Percentiles rank a stretch among this genome's conserved stretches.
Evolutionary conservation across 1,140 invertebrate genomes (phyloP).

Genomic region (Gonioctena quinquepunctata): DNA sequence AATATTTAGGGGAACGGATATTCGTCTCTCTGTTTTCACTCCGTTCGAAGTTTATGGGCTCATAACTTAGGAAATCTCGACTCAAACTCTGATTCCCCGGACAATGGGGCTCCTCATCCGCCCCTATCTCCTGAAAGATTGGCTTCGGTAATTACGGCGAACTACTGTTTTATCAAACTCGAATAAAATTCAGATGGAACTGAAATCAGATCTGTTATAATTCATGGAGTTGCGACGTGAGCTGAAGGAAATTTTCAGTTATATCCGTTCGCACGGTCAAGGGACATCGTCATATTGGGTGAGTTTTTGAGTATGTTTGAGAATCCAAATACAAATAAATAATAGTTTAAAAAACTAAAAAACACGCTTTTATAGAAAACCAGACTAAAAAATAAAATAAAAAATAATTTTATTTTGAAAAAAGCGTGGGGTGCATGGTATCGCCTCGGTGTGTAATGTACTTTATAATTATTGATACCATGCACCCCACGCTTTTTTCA

Average conservation of each 20-base stretch:
- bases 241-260: not conserved
- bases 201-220: slow-evolving; percentile 16
- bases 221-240: slow-evolving; percentile 2
- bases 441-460: no score
- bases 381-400: no score
- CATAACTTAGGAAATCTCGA: slow-evolving; percentile 37
- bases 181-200: slow-evolving; percentile 15
- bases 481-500: no score
- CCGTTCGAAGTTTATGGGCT: slow-evolving; percentile 29
- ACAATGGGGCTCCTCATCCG: slow-evolving; percentile 28
- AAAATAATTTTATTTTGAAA: no score
- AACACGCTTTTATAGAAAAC: no score
- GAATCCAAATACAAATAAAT: no score
- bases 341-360: no score
- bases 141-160: slow-evolving; percentile 29
- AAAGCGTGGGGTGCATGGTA: no score
- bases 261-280: no score
- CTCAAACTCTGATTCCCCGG: slow-evolving; percentile 33
- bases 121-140: slow-evolving; percentile 26
- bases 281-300: no score
- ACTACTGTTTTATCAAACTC: slow-evolving; percentile 23
- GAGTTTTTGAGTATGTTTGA: no score
- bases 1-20: slow-evolving; percentile 32
- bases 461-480: no score
- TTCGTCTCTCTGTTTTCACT: slow-evolving; percentile 36